Conservation (phyloP, 2,888 invertebrate genomes). For the Drosophila ezoana region DNA sequence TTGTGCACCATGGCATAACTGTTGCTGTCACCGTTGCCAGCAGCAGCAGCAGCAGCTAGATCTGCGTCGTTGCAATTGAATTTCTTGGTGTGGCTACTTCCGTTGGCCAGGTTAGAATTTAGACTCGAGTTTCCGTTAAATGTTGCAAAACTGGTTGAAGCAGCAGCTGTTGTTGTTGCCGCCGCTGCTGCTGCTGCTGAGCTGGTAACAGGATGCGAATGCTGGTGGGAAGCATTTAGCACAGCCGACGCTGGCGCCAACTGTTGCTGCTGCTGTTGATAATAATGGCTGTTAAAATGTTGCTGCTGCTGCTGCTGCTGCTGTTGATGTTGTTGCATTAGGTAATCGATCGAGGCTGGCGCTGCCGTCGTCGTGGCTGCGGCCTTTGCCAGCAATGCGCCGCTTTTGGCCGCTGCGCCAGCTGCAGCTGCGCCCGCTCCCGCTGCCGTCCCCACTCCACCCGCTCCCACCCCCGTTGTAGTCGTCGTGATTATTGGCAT, state of each 20-base stretch:
- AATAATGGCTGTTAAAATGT: slow-evolving; percentile 52
- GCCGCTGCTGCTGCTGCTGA: slow-evolving; percentile 32
- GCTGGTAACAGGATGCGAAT: slow-evolving; percentile 63
- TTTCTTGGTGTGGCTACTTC: slow-evolving; percentile 64
- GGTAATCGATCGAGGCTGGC: slow-evolving; percentile 66
- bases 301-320: slow-evolving; percentile 38
- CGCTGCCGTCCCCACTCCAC: not conserved
- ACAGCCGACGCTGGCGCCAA: slow-evolving; percentile 49
- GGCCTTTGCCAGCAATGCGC: slow-evolving; percentile 24
- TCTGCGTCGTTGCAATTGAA: slow-evolving; percentile 66
- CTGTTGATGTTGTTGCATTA: slow-evolving; percentile 53
- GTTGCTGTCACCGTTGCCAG: slow-evolving; percentile 27
- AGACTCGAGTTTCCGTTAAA: slow-evolving; percentile 83
- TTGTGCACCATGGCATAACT: slow-evolving; percentile 45
- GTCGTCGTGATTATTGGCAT: slow-evolving; percentile 80
- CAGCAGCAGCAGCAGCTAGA: slow-evolving; percentile 24
- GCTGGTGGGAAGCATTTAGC: slow-evolving; percentile 75
- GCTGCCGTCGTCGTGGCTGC: slow-evolving; percentile 38
- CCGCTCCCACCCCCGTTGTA: slow-evolving; percentile 49
- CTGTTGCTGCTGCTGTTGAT: slow-evolving; percentile 55
- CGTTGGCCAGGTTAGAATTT: slow-evolving; percentile 80
- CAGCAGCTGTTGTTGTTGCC: slow-evolving; percentile 36
- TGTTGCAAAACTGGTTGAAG: slow-evolving; percentile 79
- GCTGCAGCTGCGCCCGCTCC: slow-evolving; percentile 42
- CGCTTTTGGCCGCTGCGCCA: slow-evolving; percentile 42